A percentile compares a stretch with the other conserved stretches of the same genome.
These are phyloP conservation scores for Monoplex corrugatus DNA, from an alignment of 2,888 invertebrate species.

Conservation along the genomic window DNA sequence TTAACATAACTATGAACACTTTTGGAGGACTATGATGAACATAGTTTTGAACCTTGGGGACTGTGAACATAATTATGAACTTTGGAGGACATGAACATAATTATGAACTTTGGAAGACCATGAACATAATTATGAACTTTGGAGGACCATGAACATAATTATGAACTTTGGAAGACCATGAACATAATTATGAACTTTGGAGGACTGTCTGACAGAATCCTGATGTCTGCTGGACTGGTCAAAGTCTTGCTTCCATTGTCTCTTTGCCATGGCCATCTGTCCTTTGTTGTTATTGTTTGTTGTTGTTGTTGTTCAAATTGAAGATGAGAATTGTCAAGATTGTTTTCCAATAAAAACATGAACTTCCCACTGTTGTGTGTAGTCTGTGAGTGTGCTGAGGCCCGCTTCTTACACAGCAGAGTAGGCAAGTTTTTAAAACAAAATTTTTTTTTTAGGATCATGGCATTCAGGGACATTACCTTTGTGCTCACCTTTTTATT, in stretches of 20 bases:
- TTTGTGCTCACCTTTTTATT: too few relatives aligned
- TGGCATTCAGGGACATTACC: too few relatives aligned
- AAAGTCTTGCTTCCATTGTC: neutral
- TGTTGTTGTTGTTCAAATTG: neutral
- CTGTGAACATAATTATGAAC: too few relatives aligned
- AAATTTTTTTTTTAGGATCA: neutral
- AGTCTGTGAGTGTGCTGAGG: neutral
- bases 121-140: too few relatives aligned
- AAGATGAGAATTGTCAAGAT: neutral
- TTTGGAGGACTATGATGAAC: too few relatives aligned
- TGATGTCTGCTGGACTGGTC: neutral
- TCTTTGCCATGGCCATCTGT: slow-evolving; percentile 18
- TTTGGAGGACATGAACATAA: too few relatives aligned
- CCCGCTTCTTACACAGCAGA: too few relatives aligned
- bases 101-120: too few relatives aligned
- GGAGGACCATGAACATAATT: neutral
- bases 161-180: neutral
- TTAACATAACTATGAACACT: too few relatives aligned
- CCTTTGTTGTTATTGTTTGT: neutral
- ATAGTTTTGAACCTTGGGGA: too few relatives aligned
- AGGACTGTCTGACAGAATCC: neutral
- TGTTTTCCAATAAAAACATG: slow-evolving; percentile 26
- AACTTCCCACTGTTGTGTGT: neutral
- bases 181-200: neutral
- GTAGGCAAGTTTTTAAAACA: too few relatives aligned